phyloP scores from a whole-genome alignment of 2,113 vertebrate genomes.

The Recurvirostra avosetta region DNA sequence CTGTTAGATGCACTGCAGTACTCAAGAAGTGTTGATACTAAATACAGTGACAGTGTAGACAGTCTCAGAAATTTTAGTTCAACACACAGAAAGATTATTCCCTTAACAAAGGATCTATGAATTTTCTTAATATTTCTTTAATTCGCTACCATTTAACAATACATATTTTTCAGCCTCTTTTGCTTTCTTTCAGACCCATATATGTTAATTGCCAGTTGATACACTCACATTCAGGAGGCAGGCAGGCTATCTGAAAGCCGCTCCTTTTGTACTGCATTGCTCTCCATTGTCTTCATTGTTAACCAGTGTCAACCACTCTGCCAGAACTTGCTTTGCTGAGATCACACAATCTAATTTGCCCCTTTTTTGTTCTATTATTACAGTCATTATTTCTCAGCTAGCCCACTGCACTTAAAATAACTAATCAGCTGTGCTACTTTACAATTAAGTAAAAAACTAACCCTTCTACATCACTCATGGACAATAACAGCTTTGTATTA shows the following conservation, averaged over 20 bases:
- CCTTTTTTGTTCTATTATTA: not conserved
- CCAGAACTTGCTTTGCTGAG: not conserved
- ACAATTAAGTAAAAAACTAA: not conserved
- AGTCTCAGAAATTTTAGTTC: not conserved
- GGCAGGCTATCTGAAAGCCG: not conserved
- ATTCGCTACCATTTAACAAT: not conserved
- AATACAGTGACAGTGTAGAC: not conserved
- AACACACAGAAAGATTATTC: not conserved
- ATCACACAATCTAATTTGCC: not conserved
- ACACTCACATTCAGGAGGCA: not conserved
- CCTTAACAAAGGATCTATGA: not conserved
- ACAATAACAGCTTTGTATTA: not conserved
- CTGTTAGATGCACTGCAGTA: not conserved
- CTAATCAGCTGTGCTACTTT: not conserved
- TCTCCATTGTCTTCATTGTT: constrained; percentile 1
- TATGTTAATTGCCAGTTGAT: not conserved
- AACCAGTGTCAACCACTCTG: not conserved
- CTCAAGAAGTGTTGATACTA: not conserved
- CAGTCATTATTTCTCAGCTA: constrained; percentile 1
- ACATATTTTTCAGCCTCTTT: not conserved
- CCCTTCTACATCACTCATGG: not conserved
- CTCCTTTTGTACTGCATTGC: not conserved
- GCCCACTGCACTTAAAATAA: not conserved
- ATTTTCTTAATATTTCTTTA: not conserved
- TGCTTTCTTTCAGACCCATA: not conserved